phyloP scores from a whole-genome alignment of 2,797 vertebrate species.

The Caiman crocodilus region DNA sequence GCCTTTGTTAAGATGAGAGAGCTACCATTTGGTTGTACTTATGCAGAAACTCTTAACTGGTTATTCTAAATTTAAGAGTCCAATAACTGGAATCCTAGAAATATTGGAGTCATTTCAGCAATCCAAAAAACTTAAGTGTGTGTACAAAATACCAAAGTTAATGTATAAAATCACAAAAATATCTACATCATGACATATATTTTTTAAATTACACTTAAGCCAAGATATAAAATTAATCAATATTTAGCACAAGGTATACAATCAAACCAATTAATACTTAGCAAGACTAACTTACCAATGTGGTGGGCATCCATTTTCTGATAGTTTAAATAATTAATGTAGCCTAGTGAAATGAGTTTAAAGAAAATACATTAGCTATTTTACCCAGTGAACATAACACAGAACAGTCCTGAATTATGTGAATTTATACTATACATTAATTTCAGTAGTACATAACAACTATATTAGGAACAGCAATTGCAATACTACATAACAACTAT shows the following conservation, averaged over 20 bases:
- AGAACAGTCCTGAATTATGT: background rate
- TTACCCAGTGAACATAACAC: background rate
- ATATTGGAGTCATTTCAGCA: background rate
- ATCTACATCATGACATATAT: background rate
- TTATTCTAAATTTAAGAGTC: background rate
- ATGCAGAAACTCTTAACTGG: background rate
- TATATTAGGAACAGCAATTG: background rate
- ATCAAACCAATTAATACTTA: too few relatives aligned
- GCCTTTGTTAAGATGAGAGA: background rate
- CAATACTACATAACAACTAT: too few relatives aligned
- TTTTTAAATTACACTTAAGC: background rate
- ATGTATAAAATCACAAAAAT: background rate
- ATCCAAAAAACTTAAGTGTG: background rate
- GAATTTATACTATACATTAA: background rate
- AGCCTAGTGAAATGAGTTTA: background rate
- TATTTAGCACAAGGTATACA: fast-evolving
- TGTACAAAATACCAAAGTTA: background rate
- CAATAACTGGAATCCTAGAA: background rate
- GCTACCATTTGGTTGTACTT: background rate
- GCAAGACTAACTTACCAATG: background rate
- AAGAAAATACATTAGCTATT: background rate
- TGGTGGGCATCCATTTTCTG: background rate
- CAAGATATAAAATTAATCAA: background rate
- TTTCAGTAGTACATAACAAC: background rate
- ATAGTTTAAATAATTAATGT: background rate